Evolutionary conservation across 30 jellyfish, hydroid and myxozoan genomes (phyloP).

Genomic region (Aurelia aurita): DNA sequence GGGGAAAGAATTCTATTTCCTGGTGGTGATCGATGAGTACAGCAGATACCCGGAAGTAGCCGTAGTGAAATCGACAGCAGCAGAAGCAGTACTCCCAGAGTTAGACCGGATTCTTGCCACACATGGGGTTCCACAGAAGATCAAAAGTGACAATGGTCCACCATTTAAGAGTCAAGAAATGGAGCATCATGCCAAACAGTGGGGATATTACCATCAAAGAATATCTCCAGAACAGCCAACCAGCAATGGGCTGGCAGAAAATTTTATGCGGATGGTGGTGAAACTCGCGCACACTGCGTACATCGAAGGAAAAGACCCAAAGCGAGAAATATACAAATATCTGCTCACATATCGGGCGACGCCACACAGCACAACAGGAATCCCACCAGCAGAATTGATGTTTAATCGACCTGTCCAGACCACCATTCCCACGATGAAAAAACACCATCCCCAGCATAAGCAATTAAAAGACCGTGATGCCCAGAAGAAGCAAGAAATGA

Average conservation of each 20-base stretch:
- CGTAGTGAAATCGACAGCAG: constrained; percentile 10
- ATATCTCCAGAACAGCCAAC: constrained; percentile 41
- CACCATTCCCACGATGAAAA: constrained; percentile 4
- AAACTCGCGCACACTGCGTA: constrained; percentile 28
- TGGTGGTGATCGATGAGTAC: constrained; percentile 4
- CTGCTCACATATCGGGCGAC: constrained; percentile 34
- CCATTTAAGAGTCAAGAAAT: constrained; percentile 12
- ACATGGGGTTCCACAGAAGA: background rate
- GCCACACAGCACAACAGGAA: too few species aligned
- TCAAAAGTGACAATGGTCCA: constrained; percentile 2
- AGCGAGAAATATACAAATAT: constrained; percentile 25
- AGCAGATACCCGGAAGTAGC: constrained; percentile 4
- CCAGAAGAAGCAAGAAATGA: constrained; percentile 14
- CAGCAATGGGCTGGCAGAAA: constrained; percentile 41
- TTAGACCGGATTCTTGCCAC: constrained; percentile 1
- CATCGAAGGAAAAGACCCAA: constrained; percentile 43
- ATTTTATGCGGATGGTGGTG: constrained; percentile 12
- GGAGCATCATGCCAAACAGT: background rate
- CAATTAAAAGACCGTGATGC: constrained; percentile 1
- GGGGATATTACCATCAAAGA: constrained; percentile 32
- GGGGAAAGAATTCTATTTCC: constrained; percentile 5
- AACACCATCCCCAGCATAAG: background rate
- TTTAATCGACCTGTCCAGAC: constrained; percentile 22
- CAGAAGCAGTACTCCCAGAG: constrained; percentile 6
- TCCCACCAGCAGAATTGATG: constrained; percentile 36